These are phyloP conservation scores for Leptobrachium ailaonicum DNA, from an alignment of 2,113 vertebrate species.

Conservation along the genomic window DNA sequence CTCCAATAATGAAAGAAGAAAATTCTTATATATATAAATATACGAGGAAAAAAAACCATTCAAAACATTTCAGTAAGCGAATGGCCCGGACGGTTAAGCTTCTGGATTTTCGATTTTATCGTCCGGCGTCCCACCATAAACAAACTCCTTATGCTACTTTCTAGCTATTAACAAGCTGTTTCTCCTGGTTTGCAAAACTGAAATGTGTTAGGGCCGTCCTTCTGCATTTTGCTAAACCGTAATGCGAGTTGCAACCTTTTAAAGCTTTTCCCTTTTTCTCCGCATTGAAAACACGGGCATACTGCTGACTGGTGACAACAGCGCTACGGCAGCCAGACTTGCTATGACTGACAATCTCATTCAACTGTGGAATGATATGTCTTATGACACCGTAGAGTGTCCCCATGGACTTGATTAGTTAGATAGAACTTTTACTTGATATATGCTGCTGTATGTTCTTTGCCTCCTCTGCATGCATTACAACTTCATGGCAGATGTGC, in stretches of 20 bases:
- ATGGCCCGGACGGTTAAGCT: constrained; percentile 21
- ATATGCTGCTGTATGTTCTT: constrained; percentile 48
- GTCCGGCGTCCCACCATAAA: constrained; percentile 32
- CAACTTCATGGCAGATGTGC: constrained; percentile 62
- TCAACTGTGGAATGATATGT: constrained; percentile 48
- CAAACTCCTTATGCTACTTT: constrained; percentile 34
- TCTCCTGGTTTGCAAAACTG: constrained; percentile 28
- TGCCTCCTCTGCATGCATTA: constrained; percentile 56
- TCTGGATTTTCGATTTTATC: constrained; percentile 16
- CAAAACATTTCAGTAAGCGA: constrained; percentile 33
- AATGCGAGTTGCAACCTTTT: constrained; percentile 15
- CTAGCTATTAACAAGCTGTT: constrained; percentile 40
- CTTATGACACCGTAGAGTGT: constrained; percentile 45
- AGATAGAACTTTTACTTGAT: constrained; percentile 54
- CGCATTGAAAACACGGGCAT: constrained; percentile 11
- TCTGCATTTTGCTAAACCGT: constrained; percentile 6
- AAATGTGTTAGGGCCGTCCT: background rate
- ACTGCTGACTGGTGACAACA: constrained; percentile 48
- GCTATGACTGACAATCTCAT: constrained; percentile 54
- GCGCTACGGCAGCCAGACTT: constrained; percentile 40
- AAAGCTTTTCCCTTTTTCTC: constrained; percentile 8
- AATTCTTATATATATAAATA: constrained; percentile 1
- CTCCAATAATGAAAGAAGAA: background rate
- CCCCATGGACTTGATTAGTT: constrained; percentile 57
- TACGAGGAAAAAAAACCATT: no score